phyloP scores from a whole-genome alignment of 1,140 invertebrate species.

The Spodoptera frugiperda region DNA sequence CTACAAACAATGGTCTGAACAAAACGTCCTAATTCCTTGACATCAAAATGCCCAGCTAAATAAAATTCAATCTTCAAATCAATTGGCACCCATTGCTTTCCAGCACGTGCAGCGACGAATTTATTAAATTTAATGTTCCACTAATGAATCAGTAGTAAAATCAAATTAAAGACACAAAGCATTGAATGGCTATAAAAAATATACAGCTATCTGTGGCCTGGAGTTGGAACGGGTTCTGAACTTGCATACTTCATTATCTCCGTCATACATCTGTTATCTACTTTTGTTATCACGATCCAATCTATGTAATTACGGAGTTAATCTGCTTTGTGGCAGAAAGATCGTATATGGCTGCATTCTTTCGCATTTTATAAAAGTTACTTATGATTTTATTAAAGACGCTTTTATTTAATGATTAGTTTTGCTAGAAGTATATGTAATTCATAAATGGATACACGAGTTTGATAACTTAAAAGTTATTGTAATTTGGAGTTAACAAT shows the following conservation, averaged over 20 bases:
- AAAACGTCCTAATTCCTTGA: too few relatives aligned
- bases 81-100: conserved; percentile 4
- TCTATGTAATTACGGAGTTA: conserved; percentile 36
- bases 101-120: conserved; percentile 9
- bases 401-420: too few relatives aligned
- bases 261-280: conserved; percentile 36
- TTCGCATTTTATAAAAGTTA: conserved; percentile 5
- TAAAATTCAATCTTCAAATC: conserved; percentile 1
- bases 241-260: conserved; percentile 26
- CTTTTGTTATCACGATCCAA: not conserved
- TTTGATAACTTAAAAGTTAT: too few relatives aligned
- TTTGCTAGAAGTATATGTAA: too few relatives aligned
- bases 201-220: conserved; percentile 30
- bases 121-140: conserved; percentile 5
- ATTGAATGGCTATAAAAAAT: conserved; percentile 28
- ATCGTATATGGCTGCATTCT: conserved; percentile 24
- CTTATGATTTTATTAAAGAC: not conserved
- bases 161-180: conserved; percentile 13
- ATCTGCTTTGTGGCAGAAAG: conserved; percentile 9
- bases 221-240: conserved; percentile 20
- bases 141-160: conserved; percentile 21
- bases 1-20: too few relatives aligned
- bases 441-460: too few relatives aligned
- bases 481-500: too few relatives aligned
- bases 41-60: not conserved